These are phyloP conservation scores for Ephydatia muelleri DNA, from an alignment of 37 sponge, comb jelly and placozoan genomes.

Conservation along the genomic window DNA sequence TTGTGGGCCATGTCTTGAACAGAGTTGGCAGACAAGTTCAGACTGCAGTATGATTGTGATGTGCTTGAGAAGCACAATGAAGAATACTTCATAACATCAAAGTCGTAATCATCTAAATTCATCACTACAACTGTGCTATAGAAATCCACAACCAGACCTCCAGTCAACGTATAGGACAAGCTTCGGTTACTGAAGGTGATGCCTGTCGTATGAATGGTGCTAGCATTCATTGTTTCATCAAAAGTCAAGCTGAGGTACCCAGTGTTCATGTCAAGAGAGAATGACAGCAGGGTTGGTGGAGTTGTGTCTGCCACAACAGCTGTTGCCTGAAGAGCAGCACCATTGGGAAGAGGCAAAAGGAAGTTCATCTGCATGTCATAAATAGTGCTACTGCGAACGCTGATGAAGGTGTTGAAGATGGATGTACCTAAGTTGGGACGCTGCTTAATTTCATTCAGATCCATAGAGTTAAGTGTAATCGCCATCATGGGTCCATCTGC, in stretches of 20 bases:
- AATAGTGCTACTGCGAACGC: conserved; percentile 73
- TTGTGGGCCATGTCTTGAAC: conserved; percentile 68
- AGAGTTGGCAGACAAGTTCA: conserved; percentile 44
- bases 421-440: conserved; percentile 63
- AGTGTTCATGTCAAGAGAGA: conserved; percentile 80
- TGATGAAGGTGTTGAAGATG: conserved; percentile 56
- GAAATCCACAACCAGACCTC: conserved; percentile 76
- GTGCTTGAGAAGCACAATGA: conserved; percentile 31
- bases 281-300: conserved; percentile 50
- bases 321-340: conserved; percentile 44
- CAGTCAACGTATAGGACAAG: conserved; percentile 51
- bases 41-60: conserved; percentile 31
- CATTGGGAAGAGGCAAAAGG: conserved; percentile 69
- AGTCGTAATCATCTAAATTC: conserved; percentile 76
- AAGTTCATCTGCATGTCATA: conserved; percentile 87
- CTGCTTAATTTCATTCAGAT: conserved; percentile 80
- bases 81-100: conserved; percentile 65
- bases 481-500: conserved; percentile 42
- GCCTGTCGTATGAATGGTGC: conserved; percentile 42
- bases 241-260: conserved; percentile 80
- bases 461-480: conserved; percentile 51
- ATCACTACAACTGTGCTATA: conserved; percentile 58
- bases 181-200: conserved; percentile 25
- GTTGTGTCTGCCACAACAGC: conserved; percentile 53
- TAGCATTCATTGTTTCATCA: conserved; percentile 80